These are phyloP conservation scores for Tyrannus savana DNA, from an alignment of 2,113 vertebrate genomes.

Conservation along the genomic window DNA sequence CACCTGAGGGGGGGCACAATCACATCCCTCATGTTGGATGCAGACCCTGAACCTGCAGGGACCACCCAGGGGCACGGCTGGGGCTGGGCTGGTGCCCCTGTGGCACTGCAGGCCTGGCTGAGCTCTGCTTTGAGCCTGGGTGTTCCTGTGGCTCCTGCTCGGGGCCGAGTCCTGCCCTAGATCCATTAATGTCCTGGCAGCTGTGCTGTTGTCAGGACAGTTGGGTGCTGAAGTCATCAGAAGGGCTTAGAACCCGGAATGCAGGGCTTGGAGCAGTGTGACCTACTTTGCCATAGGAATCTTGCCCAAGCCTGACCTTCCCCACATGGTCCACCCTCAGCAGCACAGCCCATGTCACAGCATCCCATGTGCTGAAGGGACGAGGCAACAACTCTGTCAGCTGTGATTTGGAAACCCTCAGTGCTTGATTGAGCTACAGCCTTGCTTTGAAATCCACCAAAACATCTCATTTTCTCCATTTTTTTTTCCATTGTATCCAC, in stretches of 20 bases:
- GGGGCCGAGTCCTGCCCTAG: neutral
- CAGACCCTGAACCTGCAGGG: neutral
- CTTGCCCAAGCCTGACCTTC: neutral
- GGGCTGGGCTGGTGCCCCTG: neutral
- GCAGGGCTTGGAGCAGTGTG: neutral
- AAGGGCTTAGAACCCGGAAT: neutral
- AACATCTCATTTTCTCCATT: neutral
- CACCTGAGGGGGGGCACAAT: neutral
- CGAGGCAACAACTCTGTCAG: neutral
- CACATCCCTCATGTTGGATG: neutral
- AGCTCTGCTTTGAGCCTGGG: neutral
- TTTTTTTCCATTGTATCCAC: neutral
- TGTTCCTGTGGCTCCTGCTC: neutral
- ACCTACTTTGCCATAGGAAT: neutral
- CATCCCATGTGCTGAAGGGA: neutral
- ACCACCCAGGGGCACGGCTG: accelerated
- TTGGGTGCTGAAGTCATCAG: neutral
- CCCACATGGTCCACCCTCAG: neutral
- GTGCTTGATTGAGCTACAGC: neutral
- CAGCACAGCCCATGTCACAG: neutral
- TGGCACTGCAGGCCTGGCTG: neutral
- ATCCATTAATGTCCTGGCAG: neutral
- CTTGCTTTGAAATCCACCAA: neutral
- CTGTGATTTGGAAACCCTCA: neutral
- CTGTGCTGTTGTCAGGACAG: neutral